Evolutionary conservation across 2,797 vertebrate species (phyloP), one percentile per base, ranked within the genome.

Genomic region (Sus cebifrons): DNA sequence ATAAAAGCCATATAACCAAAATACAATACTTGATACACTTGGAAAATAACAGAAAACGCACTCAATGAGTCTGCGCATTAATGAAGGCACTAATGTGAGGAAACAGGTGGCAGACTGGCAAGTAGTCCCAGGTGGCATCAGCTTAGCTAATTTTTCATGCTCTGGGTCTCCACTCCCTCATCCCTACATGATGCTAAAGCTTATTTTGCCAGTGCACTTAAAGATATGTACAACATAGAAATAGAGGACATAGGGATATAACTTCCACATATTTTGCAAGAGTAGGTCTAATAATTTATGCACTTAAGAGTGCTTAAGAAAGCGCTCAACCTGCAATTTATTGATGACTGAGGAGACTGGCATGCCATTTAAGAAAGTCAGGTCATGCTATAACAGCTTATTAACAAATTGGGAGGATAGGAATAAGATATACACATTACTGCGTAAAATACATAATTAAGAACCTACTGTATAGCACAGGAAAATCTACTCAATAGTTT

Each of bases 41-140:
- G 7, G 54, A 86, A 84, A 21, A 64, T 74, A n/a, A 70, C 29
- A 32, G 36, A 84, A 56, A 75, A 64, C 36, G 10, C 49, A 21
- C 4, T 25, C 6, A 91, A 29, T 40, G 16, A 11, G 0, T 52
- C 18, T 56, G 15, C 12, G 64, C 49, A 2, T 54, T 79, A 86
- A 36, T 2, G 1, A 60, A 40, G 23, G 10, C 10, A 71, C 9
- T 36, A 56, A 56, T 2, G 3, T 0, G 10, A 36, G 67, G 11
- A 92, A 73, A 10, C 20, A 54, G 11, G 3, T 21, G 2, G 5
- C 3, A 14, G 5, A 49, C 13, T 40, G 5, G 12, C 15, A 58
- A 15, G 4, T 18, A 0, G 17, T 60, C 13, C 7, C 23, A 1
- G 1, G 20, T 84, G 15, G 0, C 49, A 32, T 64, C 52, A 12